These are phyloP conservation scores for Epiblema foenella DNA, from an alignment of 2,888 invertebrate species.

Conservation along the genomic window DNA sequence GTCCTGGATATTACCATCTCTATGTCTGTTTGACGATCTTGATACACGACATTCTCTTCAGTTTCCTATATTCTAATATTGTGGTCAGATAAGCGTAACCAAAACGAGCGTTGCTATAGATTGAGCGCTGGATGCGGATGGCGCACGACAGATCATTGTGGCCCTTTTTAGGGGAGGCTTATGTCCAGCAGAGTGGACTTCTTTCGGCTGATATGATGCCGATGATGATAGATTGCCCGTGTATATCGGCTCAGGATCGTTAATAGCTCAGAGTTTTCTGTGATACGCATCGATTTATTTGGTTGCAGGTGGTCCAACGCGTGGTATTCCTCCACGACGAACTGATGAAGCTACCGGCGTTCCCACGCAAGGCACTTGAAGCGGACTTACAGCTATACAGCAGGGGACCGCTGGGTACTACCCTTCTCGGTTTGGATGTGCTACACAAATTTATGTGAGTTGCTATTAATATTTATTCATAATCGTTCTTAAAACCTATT, in stretches of 20 bases:
- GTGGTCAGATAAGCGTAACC: no score
- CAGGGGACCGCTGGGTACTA: conserved; percentile 95
- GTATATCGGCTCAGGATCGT: no score
- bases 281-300: no score
- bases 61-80: not conserved
- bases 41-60: not conserved
- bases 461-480: not conserved
- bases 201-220: no score
- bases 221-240: no score
- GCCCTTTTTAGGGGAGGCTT: no score
- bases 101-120: no score
- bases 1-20: not conserved
- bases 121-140: no score
- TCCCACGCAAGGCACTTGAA: conserved; percentile 98
- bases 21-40: not conserved
- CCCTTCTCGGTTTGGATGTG: conserved; percentile 96
- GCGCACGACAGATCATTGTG: no score
- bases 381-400: conserved; percentile 97
- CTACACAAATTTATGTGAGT: conserved; percentile 96
- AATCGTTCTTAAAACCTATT: no score
- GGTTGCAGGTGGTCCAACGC: conserved; percentile 93
- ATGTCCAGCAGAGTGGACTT: no score
- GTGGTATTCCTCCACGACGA: conserved; percentile 99
- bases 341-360: conserved; percentile 98
- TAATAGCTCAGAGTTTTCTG: no score